phyloP scores from a whole-genome alignment of 2,888 invertebrate genomes.

The Notodonta dromedarius region DNA sequence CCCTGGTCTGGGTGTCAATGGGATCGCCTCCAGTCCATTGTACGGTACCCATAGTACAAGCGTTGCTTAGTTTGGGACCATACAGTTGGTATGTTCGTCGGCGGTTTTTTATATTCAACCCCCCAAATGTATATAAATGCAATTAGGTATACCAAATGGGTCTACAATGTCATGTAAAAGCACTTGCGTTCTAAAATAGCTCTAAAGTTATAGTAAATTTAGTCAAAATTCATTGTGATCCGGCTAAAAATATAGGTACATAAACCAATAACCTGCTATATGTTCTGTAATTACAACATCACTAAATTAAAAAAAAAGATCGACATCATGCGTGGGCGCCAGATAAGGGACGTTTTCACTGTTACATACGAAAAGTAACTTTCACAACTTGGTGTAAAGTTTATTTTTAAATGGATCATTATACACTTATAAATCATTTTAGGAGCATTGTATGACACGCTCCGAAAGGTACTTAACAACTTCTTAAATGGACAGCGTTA shows the following conservation, averaged over 20 bases:
- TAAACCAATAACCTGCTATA: conserved; percentile 26
- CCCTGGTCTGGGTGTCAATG: too few species aligned
- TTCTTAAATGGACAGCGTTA: conserved; percentile 8
- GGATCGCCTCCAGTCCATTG: too few species aligned
- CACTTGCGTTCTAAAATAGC: background rate
- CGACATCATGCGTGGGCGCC: conserved; percentile 28
- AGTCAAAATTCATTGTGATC: background rate
- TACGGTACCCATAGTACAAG: too few species aligned
- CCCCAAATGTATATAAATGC: too few species aligned
- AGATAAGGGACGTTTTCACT: conserved; percentile 32
- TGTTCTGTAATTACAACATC: conserved; percentile 34
- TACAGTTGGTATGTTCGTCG: too few species aligned
- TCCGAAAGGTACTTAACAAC: conserved; percentile 34
- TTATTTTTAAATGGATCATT: background rate
- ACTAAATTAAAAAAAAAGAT: conserved; percentile 26
- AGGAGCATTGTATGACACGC: conserved; percentile 30
- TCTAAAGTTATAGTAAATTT: too few species aligned
- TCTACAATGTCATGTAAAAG: background rate
- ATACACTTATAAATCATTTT: conserved; percentile 34
- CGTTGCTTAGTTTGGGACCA: too few species aligned
- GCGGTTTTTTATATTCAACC: too few species aligned
- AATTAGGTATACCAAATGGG: too few species aligned
- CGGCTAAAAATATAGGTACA: conserved; percentile 8
- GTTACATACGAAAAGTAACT: conserved; percentile 3
- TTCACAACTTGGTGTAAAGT: background rate